These are phyloP conservation scores for Syrmaticus mikado DNA, from an alignment of 2,113 vertebrate genomes.

Conservation along the genomic window DNA sequence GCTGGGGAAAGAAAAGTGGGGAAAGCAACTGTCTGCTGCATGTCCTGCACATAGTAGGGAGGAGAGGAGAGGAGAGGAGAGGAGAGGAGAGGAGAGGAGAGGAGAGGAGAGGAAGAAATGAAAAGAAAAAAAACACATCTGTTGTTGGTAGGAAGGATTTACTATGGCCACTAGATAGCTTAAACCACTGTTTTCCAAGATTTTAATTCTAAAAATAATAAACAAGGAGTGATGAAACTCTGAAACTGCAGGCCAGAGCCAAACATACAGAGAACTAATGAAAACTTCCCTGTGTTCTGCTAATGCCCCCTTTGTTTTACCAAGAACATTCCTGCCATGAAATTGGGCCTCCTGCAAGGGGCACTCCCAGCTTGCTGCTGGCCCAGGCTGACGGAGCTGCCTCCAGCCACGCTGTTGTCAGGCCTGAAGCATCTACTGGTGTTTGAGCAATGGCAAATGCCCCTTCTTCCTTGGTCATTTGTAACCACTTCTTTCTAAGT, in stretches of 20 bases:
- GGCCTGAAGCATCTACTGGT: not conserved
- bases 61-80: no score
- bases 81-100: no score
- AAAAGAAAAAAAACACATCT: no score
- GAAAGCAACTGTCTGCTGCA: not conserved
- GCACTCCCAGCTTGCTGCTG: not conserved
- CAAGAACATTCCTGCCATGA: not conserved
- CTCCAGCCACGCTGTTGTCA: not conserved
- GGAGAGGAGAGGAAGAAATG: no score
- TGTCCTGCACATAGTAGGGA: not conserved
- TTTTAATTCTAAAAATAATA: slow-evolving; percentile 42
- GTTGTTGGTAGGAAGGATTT: not conserved
- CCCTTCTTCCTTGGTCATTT: not conserved
- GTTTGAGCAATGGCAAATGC: not conserved
- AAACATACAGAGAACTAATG: slow-evolving; percentile 43
- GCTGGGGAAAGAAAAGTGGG: not conserved
- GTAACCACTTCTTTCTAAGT: not conserved
- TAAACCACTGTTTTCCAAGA: not conserved
- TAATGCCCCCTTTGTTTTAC: slow-evolving; percentile 12
- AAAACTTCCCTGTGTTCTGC: slow-evolving; percentile 22
- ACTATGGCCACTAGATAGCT: not conserved
- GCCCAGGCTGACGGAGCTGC: not conserved
- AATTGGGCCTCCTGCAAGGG: not conserved
- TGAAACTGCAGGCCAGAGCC: slow-evolving; percentile 36
- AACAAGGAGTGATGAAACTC: slow-evolving; percentile 27